Evolutionary conservation across 2,797 vertebrate species (phyloP), one percentile per base, ranked within the genome.

Genomic region (Eulemur albifrons): DNA sequence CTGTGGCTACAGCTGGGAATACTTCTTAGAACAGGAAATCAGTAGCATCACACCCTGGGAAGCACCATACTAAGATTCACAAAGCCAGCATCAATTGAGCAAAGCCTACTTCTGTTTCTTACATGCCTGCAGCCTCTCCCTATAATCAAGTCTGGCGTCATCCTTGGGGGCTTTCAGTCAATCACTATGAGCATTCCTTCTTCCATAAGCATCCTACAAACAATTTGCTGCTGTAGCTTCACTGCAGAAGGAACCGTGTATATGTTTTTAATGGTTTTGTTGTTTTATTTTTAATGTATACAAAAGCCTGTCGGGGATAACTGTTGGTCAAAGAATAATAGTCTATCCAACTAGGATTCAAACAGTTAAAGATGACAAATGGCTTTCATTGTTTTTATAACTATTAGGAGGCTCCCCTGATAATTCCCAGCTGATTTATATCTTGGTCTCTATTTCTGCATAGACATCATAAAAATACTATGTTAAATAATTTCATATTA

Each of bases 391-490:
- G 65, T 88, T 95, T 94, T 96, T 89, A 82, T 88, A 86, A 92
- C 57, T 87, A 88, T 88, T 94, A 88, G 63, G 17, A 83, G 57
- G 14, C 30, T 83, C 59, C 25, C 40, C 67, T 85, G 40, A 82
- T 20, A 6, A 2, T 23, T 94, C 72, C 4, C 4, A 96, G 79
- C 90, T 96, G 88, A 54, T 98, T 98, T 98, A 88, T 96, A 93
- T 32, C 23, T 97, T 90, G n/a, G 69, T 65, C 97, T 97, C 89
- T 93, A 43, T 98, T 97, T 97, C 93, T 97, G n/a, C 27, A 76
- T 35, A 95, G 93, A 93, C 70, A 84, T 67, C 83, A 93, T 95
- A 93, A 92, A 97, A 97, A 92, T 92, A 81, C 87, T 97, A 93
- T 97, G 88, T 88, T 96, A 97, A 97, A 95, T 90, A 93, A 90